phyloP scores from a whole-genome alignment of 1,140 invertebrate genomes.

The Saccostrea echinata region DNA sequence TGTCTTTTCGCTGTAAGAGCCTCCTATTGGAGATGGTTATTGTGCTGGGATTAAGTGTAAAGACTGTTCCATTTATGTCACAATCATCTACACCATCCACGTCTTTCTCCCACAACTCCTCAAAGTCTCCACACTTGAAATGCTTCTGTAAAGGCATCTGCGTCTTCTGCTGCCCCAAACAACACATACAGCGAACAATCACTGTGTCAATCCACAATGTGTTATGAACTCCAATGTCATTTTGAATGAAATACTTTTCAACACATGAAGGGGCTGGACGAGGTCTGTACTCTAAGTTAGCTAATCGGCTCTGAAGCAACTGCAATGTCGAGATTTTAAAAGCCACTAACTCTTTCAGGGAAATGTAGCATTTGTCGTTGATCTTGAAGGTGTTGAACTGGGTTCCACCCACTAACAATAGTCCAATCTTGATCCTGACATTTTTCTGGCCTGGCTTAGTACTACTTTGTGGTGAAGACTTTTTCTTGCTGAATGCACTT shows the following conservation, averaged over 20 bases:
- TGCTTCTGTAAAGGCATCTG: slow-evolving; percentile 27
- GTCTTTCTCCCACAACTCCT: slow-evolving; percentile 11
- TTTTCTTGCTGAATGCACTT: not conserved
- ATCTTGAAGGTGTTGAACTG: slow-evolving; percentile 50
- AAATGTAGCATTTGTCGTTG: slow-evolving; percentile 51
- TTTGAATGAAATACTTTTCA: slow-evolving; percentile 44
- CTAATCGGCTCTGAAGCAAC: slow-evolving; percentile 50
- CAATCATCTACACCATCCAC: slow-evolving; percentile 41
- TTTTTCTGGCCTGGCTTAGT: not conserved
- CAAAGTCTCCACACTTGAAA: slow-evolving; percentile 43
- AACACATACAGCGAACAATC: slow-evolving; percentile 52
- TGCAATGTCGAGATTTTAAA: slow-evolving; percentile 46
- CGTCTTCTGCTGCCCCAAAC: slow-evolving; percentile 39
- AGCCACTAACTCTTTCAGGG: slow-evolving; percentile 50
- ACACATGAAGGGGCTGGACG: slow-evolving; percentile 45
- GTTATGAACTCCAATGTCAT: slow-evolving; percentile 39
- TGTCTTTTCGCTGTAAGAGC: not conserved
- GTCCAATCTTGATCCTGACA: slow-evolving; percentile 44
- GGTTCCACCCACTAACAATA: slow-evolving; percentile 14
- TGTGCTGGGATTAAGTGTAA: slow-evolving; percentile 50
- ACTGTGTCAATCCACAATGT: slow-evolving; percentile 56
- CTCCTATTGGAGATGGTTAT: slow-evolving; percentile 39
- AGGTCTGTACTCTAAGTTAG: slow-evolving; percentile 38
- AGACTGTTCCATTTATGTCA: slow-evolving; percentile 35
- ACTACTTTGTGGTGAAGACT: not conserved